Percentiles rank a stretch among this genome's conserved stretches.
Conservation (phyloP, 2,888 invertebrate genomes). For the Xylota sylvarum region DNA sequence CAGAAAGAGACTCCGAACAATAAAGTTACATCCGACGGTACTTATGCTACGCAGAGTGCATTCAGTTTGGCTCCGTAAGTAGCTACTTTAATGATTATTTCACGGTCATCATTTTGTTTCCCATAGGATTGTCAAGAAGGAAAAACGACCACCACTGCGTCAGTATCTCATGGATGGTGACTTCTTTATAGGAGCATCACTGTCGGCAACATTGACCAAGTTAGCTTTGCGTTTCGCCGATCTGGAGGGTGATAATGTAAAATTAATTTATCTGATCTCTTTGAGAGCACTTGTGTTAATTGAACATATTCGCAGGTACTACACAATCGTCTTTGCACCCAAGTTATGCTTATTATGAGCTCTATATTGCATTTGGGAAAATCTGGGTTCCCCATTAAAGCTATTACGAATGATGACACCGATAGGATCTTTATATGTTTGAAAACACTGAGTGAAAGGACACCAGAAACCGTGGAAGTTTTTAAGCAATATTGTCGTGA, state of each 20-base stretch:
- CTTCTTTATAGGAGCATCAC: constrained; percentile 97
- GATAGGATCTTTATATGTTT: constrained; percentile 95
- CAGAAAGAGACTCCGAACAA: constrained; percentile 82
- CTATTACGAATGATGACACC: constrained; percentile 97
- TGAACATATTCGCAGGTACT: constrained; percentile 72
- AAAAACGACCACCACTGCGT: constrained; percentile 92
- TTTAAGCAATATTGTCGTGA: constrained; percentile 91
- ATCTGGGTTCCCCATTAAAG: constrained; percentile 89
- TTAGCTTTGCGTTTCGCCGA: constrained; percentile 91
- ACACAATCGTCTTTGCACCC: constrained; percentile 89
- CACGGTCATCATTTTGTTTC: not conserved
- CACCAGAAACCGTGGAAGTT: constrained; percentile 88
- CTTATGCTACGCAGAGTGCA: constrained; percentile 99
- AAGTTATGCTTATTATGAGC: constrained; percentile 95
- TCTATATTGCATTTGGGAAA: constrained; percentile 94
- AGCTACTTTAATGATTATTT: not conserved
- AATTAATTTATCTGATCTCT: not conserved
- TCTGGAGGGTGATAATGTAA: constrained; percentile 83
- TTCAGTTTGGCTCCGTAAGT: constrained; percentile 93
- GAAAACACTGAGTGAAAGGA: constrained; percentile 89
- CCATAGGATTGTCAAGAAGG: constrained; percentile 87
- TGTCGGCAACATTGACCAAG: constrained; percentile 96
- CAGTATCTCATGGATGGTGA: constrained; percentile 97
- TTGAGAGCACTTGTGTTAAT: not conserved
- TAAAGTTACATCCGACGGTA: constrained; percentile 98